Conservation (phyloP, 1,140 invertebrate species). For the Dryas iulia region DNA sequence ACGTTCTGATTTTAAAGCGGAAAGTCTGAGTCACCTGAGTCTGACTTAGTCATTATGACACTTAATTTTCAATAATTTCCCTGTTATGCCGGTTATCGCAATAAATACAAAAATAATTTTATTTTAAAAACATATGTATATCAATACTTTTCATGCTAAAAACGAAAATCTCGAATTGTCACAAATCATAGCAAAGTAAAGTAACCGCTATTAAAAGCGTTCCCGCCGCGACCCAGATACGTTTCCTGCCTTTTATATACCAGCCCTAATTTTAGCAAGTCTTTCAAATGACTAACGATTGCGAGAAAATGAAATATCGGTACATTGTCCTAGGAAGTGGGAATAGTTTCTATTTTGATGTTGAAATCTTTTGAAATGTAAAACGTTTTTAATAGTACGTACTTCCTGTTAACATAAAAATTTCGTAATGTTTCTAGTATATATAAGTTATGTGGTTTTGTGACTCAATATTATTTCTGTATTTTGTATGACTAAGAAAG, state of each 20-base stretch:
- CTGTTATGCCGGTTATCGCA: too few species aligned
- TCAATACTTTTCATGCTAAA: neutral
- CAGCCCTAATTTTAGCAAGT: conserved; percentile 36
- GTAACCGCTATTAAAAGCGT: conserved; percentile 20
- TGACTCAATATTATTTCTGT: too few species aligned
- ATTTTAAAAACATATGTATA: neutral
- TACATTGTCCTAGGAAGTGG: neutral
- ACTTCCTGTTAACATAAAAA: neutral
- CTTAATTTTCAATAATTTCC: too few species aligned
- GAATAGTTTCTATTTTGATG: neutral
- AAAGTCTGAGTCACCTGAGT: too few species aligned
- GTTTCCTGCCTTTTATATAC: conserved; percentile 43
- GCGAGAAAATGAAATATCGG: conserved; percentile 14
- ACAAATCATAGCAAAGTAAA: conserved; percentile 23
- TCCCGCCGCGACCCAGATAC: conserved; percentile 38
- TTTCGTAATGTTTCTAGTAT: neutral
- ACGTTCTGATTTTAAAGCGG: too few species aligned
- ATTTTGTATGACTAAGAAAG: too few species aligned
- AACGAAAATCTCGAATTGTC: conserved; percentile 21
- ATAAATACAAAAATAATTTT: too few species aligned
- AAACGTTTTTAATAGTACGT: neutral
- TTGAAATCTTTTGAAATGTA: neutral
- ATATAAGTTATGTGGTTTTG: neutral
- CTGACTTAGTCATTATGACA: too few species aligned
- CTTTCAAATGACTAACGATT: conserved; percentile 19